phyloP scores from a whole-genome alignment of 2,113 vertebrate genomes.

The Indri indri region DNA sequence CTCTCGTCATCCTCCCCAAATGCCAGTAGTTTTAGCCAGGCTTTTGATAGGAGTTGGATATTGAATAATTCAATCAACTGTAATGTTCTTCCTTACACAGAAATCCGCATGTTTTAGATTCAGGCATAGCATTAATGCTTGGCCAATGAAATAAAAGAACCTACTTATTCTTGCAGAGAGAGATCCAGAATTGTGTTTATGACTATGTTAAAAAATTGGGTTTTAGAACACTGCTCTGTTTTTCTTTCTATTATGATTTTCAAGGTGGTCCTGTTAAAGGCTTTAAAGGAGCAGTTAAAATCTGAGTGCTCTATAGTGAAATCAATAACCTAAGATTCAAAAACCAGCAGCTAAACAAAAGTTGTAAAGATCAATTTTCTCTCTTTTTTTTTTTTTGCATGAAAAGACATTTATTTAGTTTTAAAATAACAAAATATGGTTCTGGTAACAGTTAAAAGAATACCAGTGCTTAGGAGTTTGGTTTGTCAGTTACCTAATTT shows the following conservation, averaged over 20 bases:
- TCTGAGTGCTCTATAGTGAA: background rate
- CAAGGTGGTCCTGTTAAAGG: background rate
- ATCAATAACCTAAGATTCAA: background rate
- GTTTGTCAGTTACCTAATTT: background rate
- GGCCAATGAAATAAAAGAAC: background rate
- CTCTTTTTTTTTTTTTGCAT: background rate
- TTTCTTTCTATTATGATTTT: background rate
- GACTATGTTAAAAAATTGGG: background rate
- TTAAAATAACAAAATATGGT: conserved; percentile 17
- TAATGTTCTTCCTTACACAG: background rate
- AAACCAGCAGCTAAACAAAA: background rate
- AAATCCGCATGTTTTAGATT: background rate
- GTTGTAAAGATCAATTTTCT: background rate
- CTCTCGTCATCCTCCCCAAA: background rate
- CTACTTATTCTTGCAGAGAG: background rate
- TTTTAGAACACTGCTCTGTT: background rate
- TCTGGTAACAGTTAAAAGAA: background rate
- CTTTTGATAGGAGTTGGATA: background rate
- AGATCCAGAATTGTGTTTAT: background rate
- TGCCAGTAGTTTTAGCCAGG: background rate
- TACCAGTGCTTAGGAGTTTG: background rate
- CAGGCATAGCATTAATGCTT: background rate
- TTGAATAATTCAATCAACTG: background rate
- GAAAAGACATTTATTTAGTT: background rate
- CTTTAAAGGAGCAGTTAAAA: background rate